Evolutionary conservation across 2,797 vertebrate species (phyloP), one percentile per base, ranked within the genome.

Genomic region (Arnoldichthys spilopterus): DNA sequence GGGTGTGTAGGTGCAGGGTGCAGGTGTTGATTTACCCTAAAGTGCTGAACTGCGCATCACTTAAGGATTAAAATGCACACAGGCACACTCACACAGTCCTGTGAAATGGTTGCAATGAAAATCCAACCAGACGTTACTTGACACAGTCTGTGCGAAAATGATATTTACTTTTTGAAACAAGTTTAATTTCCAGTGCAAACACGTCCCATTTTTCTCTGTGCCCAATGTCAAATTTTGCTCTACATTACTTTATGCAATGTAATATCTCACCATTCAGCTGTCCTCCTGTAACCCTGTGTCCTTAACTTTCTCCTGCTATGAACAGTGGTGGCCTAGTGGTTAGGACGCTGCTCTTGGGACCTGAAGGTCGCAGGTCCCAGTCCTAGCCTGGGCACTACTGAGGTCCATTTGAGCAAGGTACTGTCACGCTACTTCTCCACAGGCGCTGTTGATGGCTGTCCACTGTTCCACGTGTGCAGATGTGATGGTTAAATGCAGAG

Each of bases 1-100:
- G 59, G 34, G 58, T 63, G 59, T 62, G 72, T 64, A 45, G 18
- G 40, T 74, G 59, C 61, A 37, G 37, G 1, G 37, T 37, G 37
- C 9, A 63, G 26, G 67, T 69, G 67, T 30, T 24, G 11, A 47
- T 49, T 26, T 16, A 16, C 32, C 67, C 26, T 28, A 20, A 49
- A 69, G 67, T 28, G 26, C 45, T 51, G 45, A 69, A n/a, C 24
- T 1, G 11, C 24, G 67, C 67, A 49, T 30, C 16, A 15, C 43
- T 51, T 51, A 20, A 47, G 67, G 45, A 69, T 32, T 51, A 51
- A 26, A 51, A 30, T 47, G 24, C 18, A 37, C 37, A 37, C 37
- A 5, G 6, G 30, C 24, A 45, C 30, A 34, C 32, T 18, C 34
- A 43, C 43, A 20, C 43, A 2, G 24, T 11, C 40, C 22, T 26